Conservation (phyloP, 2,113 vertebrate genomes). For the Lagenorhynchus albirostris region DNA sequence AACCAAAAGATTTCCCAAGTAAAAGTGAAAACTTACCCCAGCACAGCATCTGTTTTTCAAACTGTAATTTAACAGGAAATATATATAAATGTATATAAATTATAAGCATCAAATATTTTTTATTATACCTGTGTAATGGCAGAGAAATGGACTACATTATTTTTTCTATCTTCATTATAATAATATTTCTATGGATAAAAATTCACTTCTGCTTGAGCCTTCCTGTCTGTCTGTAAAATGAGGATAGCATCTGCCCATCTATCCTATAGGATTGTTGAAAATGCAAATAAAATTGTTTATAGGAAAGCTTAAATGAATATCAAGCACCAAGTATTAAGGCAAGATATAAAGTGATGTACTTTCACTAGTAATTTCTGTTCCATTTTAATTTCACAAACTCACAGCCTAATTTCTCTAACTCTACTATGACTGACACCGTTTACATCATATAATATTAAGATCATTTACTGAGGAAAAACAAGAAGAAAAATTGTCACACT, state of each 20-base stretch:
- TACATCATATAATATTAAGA: conserved; percentile 22
- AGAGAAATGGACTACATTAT: neutral
- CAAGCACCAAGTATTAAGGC: neutral
- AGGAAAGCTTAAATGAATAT: conserved; percentile 32
- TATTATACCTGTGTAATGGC: neutral
- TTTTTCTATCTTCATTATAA: neutral
- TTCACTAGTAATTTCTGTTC: conserved; percentile 31
- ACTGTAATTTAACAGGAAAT: neutral
- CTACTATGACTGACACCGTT: neutral
- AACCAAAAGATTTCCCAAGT: conserved; percentile 19
- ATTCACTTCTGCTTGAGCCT: conserved; percentile 9
- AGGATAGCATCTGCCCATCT: neutral
- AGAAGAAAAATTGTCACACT: conserved; percentile 23
- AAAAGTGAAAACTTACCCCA: conserved; percentile 15
- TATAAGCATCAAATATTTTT: neutral
- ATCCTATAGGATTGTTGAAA: neutral
- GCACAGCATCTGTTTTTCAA: neutral
- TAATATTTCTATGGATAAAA: neutral
- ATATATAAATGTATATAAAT: neutral
- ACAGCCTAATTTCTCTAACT: conserved; percentile 1
- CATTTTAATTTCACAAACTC: conserved; percentile 36
- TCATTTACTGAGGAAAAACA: conserved; percentile 42
- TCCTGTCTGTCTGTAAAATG: neutral
- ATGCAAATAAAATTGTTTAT: neutral
- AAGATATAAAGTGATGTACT: neutral